Conservation (phyloP, 2,113 vertebrate genomes). For the Vireo altiloquus region DNA sequence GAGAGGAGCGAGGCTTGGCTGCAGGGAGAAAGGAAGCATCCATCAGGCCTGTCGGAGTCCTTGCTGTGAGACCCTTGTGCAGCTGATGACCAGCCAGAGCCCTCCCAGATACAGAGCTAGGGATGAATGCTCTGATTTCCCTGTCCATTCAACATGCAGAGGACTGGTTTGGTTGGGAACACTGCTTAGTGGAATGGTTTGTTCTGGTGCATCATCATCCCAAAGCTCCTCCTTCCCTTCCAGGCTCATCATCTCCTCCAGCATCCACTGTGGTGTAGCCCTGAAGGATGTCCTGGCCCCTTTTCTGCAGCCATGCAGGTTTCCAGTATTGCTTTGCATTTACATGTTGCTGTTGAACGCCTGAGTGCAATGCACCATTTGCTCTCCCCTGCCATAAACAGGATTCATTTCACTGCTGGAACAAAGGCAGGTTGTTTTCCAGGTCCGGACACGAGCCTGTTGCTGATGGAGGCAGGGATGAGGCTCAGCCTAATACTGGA, state of each 20-base stretch:
- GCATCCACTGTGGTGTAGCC: not conserved
- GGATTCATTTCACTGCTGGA: not conserved
- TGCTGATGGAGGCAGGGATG: not conserved
- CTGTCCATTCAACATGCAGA: not conserved
- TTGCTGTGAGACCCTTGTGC: not conserved
- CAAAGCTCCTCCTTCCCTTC: not conserved
- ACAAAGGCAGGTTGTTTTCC: constrained; percentile 16
- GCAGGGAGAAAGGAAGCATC: not conserved
- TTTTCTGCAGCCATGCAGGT: not conserved
- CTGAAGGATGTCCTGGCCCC: not conserved
- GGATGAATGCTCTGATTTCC: not conserved
- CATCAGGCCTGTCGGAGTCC: fast-evolving
- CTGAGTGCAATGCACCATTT: not conserved
- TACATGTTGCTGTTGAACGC: not conserved
- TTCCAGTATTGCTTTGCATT: not conserved
- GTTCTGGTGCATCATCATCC: not conserved
- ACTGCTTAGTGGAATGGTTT: not conserved
- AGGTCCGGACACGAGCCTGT: not conserved
- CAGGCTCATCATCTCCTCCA: not conserved
- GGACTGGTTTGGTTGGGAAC: not conserved
- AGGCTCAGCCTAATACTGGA: not conserved
- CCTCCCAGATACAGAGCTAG: not conserved
- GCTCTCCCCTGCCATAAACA: not conserved
- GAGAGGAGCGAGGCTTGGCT: not conserved
- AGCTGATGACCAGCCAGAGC: not conserved